phyloP scores from a whole-genome alignment of 2,113 vertebrate genomes.

The Bothrops jararaca region DNA sequence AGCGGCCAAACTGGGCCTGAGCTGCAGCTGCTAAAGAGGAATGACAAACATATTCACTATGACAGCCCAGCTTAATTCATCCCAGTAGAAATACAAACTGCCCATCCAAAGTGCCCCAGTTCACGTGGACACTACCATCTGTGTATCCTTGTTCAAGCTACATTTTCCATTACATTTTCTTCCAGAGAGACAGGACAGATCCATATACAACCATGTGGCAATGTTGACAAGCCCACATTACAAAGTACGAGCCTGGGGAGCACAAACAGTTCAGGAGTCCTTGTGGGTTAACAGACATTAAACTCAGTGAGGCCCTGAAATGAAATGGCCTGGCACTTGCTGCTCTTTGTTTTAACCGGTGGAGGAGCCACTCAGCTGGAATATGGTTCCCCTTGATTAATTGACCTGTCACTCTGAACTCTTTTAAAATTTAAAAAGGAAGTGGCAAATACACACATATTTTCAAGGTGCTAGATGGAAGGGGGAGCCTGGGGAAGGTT shows the following conservation, averaged over 20 bases:
- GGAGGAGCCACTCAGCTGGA: constrained; percentile 31
- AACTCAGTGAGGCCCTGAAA: constrained; percentile 46
- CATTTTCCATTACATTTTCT: constrained; percentile 64
- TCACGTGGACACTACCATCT: constrained; percentile 51
- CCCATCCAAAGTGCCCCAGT: constrained; percentile 40
- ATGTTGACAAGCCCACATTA: constrained; percentile 52
- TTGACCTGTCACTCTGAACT: constrained; percentile 9
- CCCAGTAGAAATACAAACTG: constrained; percentile 54
- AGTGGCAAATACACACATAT: constrained; percentile 14
- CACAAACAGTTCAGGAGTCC: constrained; percentile 56
- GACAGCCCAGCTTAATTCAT: constrained; percentile 50
- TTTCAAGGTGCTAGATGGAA: neutral
- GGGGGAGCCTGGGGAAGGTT: neutral
- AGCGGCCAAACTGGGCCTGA: constrained; percentile 15
- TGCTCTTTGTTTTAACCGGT: constrained; percentile 60
- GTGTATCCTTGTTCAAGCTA: constrained; percentile 54
- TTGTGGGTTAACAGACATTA: constrained; percentile 57
- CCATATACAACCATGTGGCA: constrained; percentile 51
- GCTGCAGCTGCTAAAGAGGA: constrained; percentile 34
- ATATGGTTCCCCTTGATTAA: constrained; percentile 17
- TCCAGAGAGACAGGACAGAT: constrained; percentile 31
- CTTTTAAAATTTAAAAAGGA: constrained; percentile 15
- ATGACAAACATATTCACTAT: neutral
- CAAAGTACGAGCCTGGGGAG: constrained; percentile 36
- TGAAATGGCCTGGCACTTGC: constrained; percentile 38